Evolutionary conservation across 2,888 invertebrate genomes (phyloP), one percentile per base, ranked within the genome.

Genomic region (Epinotia nisella): DNA sequence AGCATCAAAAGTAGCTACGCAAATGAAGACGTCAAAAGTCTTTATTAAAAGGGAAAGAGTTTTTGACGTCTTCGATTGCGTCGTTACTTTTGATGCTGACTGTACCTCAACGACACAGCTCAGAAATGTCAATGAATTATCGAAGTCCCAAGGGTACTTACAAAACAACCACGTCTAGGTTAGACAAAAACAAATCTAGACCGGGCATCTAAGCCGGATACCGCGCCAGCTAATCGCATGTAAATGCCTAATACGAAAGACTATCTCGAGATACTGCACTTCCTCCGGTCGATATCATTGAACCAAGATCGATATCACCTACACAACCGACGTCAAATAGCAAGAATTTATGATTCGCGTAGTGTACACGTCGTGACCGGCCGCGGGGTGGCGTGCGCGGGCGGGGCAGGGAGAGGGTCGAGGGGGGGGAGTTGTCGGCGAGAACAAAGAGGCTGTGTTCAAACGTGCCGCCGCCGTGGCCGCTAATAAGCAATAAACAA

Each of bases 401-500:
- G 78, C 79, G 79, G 81, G 80, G 76, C 15, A 49, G 11, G 24
- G 74, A 78, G 77, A 75, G 77, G 79, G 78, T 19, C 81, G 77
- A 77, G n/a, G n/a, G n/a, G 76, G 78, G 81, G 80, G 76, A 79
- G 79, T 81, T 80, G 88, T 82, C 92, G 93, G 93, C 88, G 87
- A 92, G 92, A 91, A 93, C 92, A 93, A 93, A 92, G 93, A 87
- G 85, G 84, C 83, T 82, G 87, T 87, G 88, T 89, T 91, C 92
- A 93, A 93, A 92, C 88, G 90, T 83, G 90, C 93, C 93, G 93
- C 92, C 88, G 87, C 86, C 82, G 83, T 84, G 86, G 86, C 82
- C 88, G 91, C 92, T 93, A 93, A 93, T 93, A 93, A 93, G 93
- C 93, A 93, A 93, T 93, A 93, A 93, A 93, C 93, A 93, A 93